Conservation (phyloP, 2,113 vertebrate genomes). For the Hemicordylus capensis region DNA sequence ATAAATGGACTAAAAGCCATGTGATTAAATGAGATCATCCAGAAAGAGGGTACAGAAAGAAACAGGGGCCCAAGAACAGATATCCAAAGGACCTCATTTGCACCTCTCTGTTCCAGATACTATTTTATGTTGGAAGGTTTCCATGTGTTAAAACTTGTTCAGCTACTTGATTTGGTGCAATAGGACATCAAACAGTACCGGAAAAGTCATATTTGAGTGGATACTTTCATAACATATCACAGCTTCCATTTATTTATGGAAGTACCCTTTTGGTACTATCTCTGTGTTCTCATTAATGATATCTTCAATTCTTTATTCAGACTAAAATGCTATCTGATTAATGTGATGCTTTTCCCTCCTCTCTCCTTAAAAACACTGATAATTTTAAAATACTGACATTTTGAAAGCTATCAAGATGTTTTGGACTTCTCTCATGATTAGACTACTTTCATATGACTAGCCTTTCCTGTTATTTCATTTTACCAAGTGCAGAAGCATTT, state of each 20-base stretch:
- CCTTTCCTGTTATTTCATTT: slow-evolving; percentile 61
- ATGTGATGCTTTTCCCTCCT: slow-evolving; percentile 38
- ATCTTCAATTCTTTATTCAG: slow-evolving; percentile 55
- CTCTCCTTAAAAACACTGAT: slow-evolving; percentile 35
- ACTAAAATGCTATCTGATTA: slow-evolving; percentile 38
- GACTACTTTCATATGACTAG: slow-evolving; percentile 56
- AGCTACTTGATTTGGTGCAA: background rate
- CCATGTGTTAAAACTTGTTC: background rate
- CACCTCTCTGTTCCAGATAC: background rate
- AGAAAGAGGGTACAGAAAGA: no score
- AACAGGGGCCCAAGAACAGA: background rate
- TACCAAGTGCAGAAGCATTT: slow-evolving; percentile 57
- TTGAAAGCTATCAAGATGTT: slow-evolving; percentile 56
- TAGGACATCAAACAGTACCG: background rate
- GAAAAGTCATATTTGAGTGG: background rate
- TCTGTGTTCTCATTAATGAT: slow-evolving; percentile 31
- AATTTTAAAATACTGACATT: slow-evolving; percentile 72
- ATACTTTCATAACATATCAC: slow-evolving; percentile 6
- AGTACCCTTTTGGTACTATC: background rate
- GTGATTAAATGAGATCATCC: background rate
- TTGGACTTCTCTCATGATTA: slow-evolving; percentile 62
- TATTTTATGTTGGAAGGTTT: background rate
- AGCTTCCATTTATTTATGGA: slow-evolving; percentile 10
- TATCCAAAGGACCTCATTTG: background rate
- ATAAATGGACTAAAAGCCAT: background rate